These are phyloP conservation scores for Scolanthus callimorphus DNA, from an alignment of 92 coral and sea anemone genomes.

Conservation along the genomic window DNA sequence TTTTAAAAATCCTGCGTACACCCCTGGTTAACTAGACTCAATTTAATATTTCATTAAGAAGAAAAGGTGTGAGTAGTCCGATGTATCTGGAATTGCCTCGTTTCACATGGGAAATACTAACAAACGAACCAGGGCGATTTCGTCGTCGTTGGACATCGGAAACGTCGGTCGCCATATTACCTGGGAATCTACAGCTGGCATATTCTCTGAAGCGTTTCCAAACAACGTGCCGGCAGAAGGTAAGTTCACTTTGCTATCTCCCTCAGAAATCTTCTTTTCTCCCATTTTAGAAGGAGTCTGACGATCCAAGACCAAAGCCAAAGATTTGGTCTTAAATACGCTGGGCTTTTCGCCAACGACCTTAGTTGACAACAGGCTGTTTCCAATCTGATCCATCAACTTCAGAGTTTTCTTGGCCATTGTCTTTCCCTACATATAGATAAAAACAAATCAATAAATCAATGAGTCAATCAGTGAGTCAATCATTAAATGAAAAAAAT, in stretches of 20 bases:
- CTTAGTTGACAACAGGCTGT: slow-evolving; percentile 66
- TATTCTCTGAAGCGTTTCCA: slow-evolving; percentile 33
- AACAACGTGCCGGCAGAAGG: slow-evolving; percentile 72
- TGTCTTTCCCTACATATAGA: slow-evolving; percentile 51
- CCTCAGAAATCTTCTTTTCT: slow-evolving; percentile 71
- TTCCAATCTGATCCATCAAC: slow-evolving; percentile 53
- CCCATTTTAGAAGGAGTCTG: slow-evolving; percentile 81
- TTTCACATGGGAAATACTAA: too few species aligned
- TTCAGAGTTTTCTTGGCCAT: slow-evolving; percentile 61
- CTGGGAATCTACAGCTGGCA: slow-evolving; percentile 81
- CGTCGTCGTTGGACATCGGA: too few species aligned
- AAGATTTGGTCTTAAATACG: slow-evolving; percentile 65
- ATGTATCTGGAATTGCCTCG: too few species aligned
- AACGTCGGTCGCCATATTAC: too few species aligned
- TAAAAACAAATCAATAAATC: too few species aligned
- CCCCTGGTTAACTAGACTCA: too few species aligned
- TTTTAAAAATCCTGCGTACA: too few species aligned
- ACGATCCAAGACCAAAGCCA: slow-evolving; percentile 69
- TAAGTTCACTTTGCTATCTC: slow-evolving; percentile 62
- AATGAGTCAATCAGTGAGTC: too few species aligned
- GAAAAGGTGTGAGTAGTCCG: too few species aligned
- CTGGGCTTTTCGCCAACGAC: slow-evolving; percentile 68
- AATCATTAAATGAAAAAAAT: too few species aligned
- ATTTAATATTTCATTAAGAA: too few species aligned
- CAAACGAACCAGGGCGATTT: too few species aligned